Base-by-base conservation (phyloP, 2,888 invertebrate genomes). In the Limnephilus marmoratus region DNA sequence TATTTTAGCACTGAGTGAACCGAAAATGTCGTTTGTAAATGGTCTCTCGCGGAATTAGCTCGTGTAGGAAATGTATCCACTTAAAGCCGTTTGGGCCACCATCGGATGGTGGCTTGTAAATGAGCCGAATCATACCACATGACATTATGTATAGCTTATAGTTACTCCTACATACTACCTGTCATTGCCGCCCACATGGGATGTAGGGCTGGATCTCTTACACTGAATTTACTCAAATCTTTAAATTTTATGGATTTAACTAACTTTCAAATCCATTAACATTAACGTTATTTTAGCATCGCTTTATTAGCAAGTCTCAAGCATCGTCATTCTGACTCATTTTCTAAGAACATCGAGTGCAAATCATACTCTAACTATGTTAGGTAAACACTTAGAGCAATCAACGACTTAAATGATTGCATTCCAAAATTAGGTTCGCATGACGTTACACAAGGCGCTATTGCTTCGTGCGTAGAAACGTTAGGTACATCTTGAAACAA, bases 31-130 rank as follows among this genome's bases (percentile, higher is more conserved):
- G 68, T 68, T 68, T 68, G 68, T 68, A 68, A 68, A 68, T 68
- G 68, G 68, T 68, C 7, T 80, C 15, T 68, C 88, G 68, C 80
- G 37, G 68, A 88, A 88, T 88, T 88, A 68, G 34, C 88, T 88
- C 68, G 34, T 2, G 15, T 41, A 88, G 34, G 88, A 88, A 88
- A 88, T 88, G 80, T 88, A 88, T 53, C 87, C 87, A 87, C 87
- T 87, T 87, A 53, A n/a, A 49, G 49, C 87, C n/a, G 34, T 53
- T 53, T 31, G 80, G 45, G 29, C 34, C 34, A 34, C 34, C 34
- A 37, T 83, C 82, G 34, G 18, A 37, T 37, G 34, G 18, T 37
- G 34, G 82, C 34, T 83, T 83, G 5, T 83, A 83, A 83, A 34
- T 15, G 82, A 15, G 82, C 15, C 82, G 5, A 83, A 68, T 83